Evolutionary conservation across 1,140 invertebrate genomes (phyloP).

Genomic region (Diorhabda elongata): DNA sequence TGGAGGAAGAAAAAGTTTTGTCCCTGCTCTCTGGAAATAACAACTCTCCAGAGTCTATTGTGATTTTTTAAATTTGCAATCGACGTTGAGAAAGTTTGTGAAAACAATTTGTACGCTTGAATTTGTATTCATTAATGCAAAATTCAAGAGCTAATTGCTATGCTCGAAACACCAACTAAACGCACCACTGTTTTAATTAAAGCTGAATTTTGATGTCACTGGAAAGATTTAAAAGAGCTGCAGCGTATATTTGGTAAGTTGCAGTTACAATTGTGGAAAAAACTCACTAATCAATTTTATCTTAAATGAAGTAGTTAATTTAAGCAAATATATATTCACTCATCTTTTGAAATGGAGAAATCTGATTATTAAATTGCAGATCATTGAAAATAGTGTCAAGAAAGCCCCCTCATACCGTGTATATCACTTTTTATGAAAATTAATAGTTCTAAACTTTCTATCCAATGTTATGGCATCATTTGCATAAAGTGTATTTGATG

Average conservation of each 20-base stretch:
- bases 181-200: constrained; percentile 19
- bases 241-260: constrained; percentile 6
- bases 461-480: too few species aligned
- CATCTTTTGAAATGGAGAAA: too few species aligned
- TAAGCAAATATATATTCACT: too few species aligned
- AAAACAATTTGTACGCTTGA: constrained; percentile 19
- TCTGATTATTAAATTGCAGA: too few species aligned
- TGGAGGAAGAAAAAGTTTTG: constrained; percentile 1
- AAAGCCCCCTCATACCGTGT: too few species aligned
- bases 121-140: constrained; percentile 24
- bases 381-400: too few species aligned
- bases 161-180: constrained; percentile 16
- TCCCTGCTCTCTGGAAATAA: neutral
- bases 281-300: too few species aligned
- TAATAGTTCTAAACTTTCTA: too few species aligned
- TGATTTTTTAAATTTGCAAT: constrained; percentile 16
- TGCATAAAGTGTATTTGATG: too few species aligned
- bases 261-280: neutral
- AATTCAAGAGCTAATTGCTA: constrained; percentile 22
- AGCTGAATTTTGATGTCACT: constrained; percentile 8
- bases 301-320: too few species aligned
- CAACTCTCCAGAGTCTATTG: constrained; percentile 11
- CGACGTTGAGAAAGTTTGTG: constrained; percentile 6
- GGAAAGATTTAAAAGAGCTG: constrained; percentile 19
- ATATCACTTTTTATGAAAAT: too few species aligned